Evolutionary conservation across 2,888 invertebrate genomes (phyloP), one percentile per base, ranked within the genome.

Genomic region (Capitulum mitella): DNA sequence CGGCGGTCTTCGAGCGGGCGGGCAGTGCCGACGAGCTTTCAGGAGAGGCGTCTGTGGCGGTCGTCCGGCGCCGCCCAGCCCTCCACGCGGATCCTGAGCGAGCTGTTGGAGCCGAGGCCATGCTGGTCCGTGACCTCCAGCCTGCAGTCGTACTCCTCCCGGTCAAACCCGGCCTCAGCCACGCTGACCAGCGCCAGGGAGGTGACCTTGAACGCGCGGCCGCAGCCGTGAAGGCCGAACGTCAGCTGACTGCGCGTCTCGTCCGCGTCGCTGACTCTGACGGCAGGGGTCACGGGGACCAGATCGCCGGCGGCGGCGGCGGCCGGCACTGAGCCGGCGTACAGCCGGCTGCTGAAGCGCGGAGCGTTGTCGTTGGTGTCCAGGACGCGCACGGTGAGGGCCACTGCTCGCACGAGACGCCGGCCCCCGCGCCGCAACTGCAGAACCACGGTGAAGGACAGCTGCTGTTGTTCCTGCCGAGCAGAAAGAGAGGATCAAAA

Each of bases 191-290:
- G 22, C 34, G 70, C 70, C 70, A 70, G 70, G 12, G n/a, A 8
- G 37, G 37, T 70, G 37, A 70, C 37, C 0, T 70, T 5, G 37
- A 70, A 70, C 22, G 37, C 37, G 0, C 12, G 2, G 0, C 37
- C 34, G 37, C 26, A 37, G 19, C 37, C 37, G 0, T 8, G 3
- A 37, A 70, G 70, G 12, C 26, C 37, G 70, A 70, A 70, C 22
- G 1, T 6, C 22, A 70, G 70, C 37, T 19, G 37, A 37, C 70
- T 70, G 6, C 37, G 70, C 2, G 37, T 37, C 29, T 16, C 8
- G 70, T 70, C 70, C 22, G 70, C 19, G 26, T 70, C 70, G 37
- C 70, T 70, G 37, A 70, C 70, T 26, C 70, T 37, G 70, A 70
- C 22, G 19, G 32, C 70, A 1, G 70, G 70, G 22, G 70, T 70